phyloP scores from a whole-genome alignment of 2,113 vertebrate genomes.

The Corvus moneduloides region DNA sequence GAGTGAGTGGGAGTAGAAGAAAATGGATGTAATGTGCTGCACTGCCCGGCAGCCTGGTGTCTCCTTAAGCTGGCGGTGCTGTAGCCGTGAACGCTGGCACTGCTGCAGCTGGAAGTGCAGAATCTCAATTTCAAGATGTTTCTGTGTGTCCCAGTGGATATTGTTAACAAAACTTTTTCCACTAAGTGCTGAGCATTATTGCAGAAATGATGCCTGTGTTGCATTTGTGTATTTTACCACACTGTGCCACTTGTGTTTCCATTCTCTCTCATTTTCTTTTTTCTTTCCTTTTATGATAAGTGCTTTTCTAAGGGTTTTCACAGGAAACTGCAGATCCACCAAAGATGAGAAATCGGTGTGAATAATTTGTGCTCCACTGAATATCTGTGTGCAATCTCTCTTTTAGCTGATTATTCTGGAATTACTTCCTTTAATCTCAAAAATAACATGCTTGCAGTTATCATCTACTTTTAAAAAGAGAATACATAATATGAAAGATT shows the following conservation, averaged over 20 bases:
- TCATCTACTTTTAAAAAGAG: background rate
- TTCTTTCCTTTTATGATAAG: background rate
- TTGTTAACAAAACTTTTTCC: background rate
- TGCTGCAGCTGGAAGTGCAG: background rate
- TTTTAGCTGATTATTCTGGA: background rate
- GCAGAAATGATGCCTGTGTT: background rate
- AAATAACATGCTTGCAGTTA: background rate
- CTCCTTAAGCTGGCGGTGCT: background rate
- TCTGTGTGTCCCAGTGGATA: background rate
- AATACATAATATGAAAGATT: background rate
- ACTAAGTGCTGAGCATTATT: background rate
- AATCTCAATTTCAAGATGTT: background rate
- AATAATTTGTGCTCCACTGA: background rate
- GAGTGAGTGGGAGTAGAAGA: conserved; percentile 63
- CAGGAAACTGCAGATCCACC: background rate
- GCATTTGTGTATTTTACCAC: background rate
- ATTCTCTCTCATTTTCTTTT: background rate
- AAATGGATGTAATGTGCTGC: conserved; percentile 30
- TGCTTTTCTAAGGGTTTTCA: background rate
- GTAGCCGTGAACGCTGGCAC: background rate
- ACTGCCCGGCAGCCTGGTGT: background rate
- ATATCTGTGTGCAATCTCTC: background rate
- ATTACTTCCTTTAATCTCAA: background rate
- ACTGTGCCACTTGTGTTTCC: background rate
- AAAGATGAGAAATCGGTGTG: background rate